phyloP scores from a whole-genome alignment of 2,113 vertebrate genomes.

The Ascaphus truei region DNA sequence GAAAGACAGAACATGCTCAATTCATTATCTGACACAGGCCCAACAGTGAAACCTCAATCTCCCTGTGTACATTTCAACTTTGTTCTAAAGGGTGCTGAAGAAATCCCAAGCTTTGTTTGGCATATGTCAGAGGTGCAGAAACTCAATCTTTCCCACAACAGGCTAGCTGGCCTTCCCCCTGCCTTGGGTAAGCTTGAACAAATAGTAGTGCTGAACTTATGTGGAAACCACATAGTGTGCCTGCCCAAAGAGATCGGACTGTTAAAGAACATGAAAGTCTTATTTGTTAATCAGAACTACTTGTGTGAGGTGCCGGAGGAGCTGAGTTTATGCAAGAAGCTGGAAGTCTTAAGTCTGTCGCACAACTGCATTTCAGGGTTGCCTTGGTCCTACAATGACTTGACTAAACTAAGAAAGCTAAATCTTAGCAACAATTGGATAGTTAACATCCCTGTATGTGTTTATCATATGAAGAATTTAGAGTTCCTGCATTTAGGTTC shows the following conservation, averaged over 20 bases:
- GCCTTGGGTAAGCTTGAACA: slow-evolving; percentile 72
- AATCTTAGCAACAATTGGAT: slow-evolving; percentile 91
- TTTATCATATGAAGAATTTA: slow-evolving; percentile 78
- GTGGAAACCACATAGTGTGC: slow-evolving; percentile 62
- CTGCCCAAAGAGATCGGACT: slow-evolving; percentile 83
- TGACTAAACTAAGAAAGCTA: slow-evolving; percentile 76
- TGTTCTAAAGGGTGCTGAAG: slow-evolving; percentile 77
- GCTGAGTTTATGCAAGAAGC: slow-evolving; percentile 71
- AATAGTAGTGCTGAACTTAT: slow-evolving; percentile 83
- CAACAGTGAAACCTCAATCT: slow-evolving; percentile 61
- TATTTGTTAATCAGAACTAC: slow-evolving; percentile 83
- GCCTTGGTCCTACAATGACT: slow-evolving; percentile 67
- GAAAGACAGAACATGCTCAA: slow-evolving; percentile 62
- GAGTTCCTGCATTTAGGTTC: slow-evolving; percentile 86
- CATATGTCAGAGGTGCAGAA: slow-evolving; percentile 84
- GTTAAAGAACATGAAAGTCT: slow-evolving; percentile 77
- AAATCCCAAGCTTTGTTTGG: slow-evolving; percentile 80
- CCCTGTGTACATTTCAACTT: slow-evolving; percentile 78
- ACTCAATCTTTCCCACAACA: slow-evolving; percentile 87
- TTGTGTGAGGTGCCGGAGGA: slow-evolving; percentile 82
- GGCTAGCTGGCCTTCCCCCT: slow-evolving; percentile 67
- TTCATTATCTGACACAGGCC: slow-evolving; percentile 55
- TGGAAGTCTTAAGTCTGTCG: slow-evolving; percentile 89
- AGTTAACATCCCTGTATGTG: slow-evolving; percentile 78
- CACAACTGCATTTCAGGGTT: slow-evolving; percentile 82